phyloP scores from a whole-genome alignment of 2,797 vertebrate genomes.

The Chloroceryle inda region DNA sequence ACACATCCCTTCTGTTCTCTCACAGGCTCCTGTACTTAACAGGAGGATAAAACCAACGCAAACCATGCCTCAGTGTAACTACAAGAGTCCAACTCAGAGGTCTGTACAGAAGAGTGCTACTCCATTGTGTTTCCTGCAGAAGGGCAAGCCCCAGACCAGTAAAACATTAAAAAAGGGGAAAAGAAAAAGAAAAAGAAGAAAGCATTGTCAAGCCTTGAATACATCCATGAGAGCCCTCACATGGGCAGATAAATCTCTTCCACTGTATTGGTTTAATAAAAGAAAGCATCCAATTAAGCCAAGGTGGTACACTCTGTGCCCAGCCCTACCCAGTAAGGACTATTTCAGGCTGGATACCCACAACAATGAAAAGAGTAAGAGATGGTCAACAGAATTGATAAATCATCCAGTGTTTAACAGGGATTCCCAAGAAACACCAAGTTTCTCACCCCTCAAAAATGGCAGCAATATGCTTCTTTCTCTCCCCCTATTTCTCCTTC shows the following conservation, averaged over 20 bases:
- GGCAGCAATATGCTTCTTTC: neutral
- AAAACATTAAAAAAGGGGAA: neutral
- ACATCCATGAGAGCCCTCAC: neutral
- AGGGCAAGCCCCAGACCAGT: neutral
- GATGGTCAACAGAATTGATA: neutral
- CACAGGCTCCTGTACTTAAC: neutral
- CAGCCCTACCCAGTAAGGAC: neutral
- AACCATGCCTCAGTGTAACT: neutral
- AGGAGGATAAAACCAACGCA: neutral
- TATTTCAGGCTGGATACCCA: neutral
- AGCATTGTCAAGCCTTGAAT: neutral
- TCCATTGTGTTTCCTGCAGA: fast-evolving
- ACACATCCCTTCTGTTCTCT: neutral
- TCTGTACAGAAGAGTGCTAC: neutral
- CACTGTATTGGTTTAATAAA: neutral
- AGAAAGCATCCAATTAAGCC: neutral
- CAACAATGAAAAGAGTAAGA: neutral
- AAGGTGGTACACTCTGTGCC: neutral
- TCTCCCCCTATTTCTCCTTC: neutral
- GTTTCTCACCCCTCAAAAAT: neutral
- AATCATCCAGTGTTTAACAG: neutral
- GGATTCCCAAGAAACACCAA: neutral
- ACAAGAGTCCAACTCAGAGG: neutral
- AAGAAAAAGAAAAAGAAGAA: neutral
- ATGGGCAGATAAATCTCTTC: neutral